Conservation (phyloP, 2,113 vertebrate genomes). For the Strigops habroptila region DNA sequence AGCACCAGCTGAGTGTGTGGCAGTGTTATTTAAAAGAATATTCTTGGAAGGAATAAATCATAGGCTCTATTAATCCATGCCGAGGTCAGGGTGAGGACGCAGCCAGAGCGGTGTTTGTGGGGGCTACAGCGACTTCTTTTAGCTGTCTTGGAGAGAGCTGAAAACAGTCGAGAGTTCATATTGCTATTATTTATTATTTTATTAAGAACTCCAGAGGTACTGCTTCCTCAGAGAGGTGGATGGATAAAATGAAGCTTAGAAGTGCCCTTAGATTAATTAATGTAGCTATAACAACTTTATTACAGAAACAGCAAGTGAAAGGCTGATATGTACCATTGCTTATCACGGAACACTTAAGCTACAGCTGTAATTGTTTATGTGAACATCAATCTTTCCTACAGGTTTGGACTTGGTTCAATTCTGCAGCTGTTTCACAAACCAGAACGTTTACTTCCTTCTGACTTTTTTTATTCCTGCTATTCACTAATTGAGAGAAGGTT, state of each 20-base stretch:
- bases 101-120: accelerated
- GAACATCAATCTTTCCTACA: neutral
- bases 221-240: neutral
- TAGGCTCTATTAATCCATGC: neutral
- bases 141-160: neutral
- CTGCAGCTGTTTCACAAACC: neutral
- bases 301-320: neutral
- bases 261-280: constrained; percentile 32
- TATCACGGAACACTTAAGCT: constrained; percentile 24
- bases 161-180: neutral
- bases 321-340: constrained; percentile 7
- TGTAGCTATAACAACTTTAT: constrained; percentile 10
- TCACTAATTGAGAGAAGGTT: neutral
- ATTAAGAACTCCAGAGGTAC: neutral
- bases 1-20: neutral
- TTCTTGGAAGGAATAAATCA: neutral
- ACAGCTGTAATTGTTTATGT: constrained; percentile 9
- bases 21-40: accelerated
- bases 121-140: accelerated
- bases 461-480: neutral
- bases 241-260: neutral
- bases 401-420: neutral
- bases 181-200: neutral
- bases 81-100: neutral
- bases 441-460: neutral